Evolutionary conservation across 2,113 vertebrate species (phyloP).

Genomic region (Rattus rattus): DNA sequence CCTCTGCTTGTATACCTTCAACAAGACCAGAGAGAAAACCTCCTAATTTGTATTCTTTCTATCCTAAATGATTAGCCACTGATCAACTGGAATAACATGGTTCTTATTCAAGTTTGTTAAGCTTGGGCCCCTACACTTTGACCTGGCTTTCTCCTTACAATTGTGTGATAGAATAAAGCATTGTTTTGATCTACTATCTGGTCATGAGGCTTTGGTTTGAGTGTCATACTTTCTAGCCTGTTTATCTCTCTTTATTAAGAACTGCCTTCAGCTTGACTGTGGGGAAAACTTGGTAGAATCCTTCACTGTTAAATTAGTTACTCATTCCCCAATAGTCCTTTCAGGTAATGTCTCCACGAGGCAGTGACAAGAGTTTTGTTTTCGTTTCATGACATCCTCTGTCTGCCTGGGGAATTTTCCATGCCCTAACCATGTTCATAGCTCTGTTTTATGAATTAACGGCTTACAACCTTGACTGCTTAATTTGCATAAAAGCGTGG

Average conservation of each 20-base stretch:
- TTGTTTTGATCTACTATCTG: background rate
- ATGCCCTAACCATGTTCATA: background rate
- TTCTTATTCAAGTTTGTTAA: background rate
- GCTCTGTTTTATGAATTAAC: background rate
- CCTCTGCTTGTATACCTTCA: background rate
- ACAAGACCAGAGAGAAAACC: background rate
- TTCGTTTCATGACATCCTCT: background rate
- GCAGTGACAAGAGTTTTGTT: background rate
- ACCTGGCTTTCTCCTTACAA: background rate
- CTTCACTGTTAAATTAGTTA: too few relatives aligned
- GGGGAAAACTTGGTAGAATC: background rate
- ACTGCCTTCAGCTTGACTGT: background rate
- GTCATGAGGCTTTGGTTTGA: rapidly evolving
- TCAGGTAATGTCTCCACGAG: background rate
- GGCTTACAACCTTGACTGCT: background rate
- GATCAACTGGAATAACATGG: background rate
- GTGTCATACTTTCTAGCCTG: background rate
- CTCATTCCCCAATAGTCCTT: background rate
- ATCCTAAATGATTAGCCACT: background rate
- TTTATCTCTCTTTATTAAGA: background rate
- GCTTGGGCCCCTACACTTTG: background rate
- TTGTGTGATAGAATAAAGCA: background rate
- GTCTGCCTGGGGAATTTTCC: background rate
- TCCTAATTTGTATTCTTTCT: background rate
- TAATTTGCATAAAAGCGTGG: background rate